Conservation (phyloP, 2,797 vertebrate genomes). For the Megalops cyprinoides region DNA sequence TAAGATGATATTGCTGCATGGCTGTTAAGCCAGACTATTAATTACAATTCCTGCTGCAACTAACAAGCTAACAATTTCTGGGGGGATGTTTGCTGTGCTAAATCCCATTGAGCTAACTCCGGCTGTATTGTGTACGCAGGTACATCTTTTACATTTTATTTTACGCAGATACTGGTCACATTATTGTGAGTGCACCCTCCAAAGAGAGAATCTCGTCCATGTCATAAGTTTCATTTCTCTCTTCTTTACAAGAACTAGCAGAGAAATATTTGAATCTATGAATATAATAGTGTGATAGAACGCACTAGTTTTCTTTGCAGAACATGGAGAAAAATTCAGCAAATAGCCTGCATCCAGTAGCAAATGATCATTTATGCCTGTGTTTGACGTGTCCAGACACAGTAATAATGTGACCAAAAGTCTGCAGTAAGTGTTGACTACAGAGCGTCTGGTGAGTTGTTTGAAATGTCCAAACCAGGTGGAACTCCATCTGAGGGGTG, state of each 20-base stretch:
- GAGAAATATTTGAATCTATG: background rate
- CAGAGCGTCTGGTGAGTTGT: background rate
- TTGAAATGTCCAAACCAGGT: background rate
- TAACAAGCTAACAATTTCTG: conserved; percentile 68
- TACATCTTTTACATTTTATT: background rate
- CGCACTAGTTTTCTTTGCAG: background rate
- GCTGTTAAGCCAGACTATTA: conserved; percentile 55
- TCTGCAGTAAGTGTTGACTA: background rate
- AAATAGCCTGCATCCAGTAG: too few species aligned
- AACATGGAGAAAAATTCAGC: background rate
- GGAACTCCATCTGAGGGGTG: background rate
- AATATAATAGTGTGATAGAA: background rate
- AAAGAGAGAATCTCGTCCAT: background rate
- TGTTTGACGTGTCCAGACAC: background rate
- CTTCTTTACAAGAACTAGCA: background rate
- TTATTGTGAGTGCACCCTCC: background rate
- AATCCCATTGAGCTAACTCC: too few species aligned
- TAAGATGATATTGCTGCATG: conserved; percentile 57
- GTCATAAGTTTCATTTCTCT: background rate
- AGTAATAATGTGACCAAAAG: conserved; percentile 8
- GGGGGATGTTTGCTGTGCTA: background rate
- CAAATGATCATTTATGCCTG: background rate
- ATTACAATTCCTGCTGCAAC: conserved; percentile 52
- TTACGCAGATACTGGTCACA: conserved; percentile 16
- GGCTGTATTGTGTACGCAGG: background rate